Percentiles rank a stretch among this genome's conserved stretches.
phyloP scores from a whole-genome alignment of 2,888 invertebrate species.

The Parthenolecanium corni region DNA sequence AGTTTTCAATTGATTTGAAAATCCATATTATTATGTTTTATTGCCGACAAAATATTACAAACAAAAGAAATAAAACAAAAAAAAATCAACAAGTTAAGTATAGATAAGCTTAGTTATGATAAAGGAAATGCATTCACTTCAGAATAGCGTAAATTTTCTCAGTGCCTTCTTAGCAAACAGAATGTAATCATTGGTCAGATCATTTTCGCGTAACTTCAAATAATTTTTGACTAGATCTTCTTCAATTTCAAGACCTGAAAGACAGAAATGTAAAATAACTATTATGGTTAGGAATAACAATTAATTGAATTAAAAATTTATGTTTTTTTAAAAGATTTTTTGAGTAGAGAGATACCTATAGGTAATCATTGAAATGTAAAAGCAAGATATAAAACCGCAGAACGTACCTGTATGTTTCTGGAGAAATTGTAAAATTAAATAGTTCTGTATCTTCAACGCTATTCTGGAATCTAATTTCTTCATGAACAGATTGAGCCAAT shows the following conservation, averaged over 20 bases:
- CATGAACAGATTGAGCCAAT: slow-evolving; percentile 44
- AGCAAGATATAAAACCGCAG: too few species aligned
- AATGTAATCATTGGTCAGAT: slow-evolving; percentile 12
- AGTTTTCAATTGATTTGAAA: too few species aligned
- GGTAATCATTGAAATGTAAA: too few species aligned
- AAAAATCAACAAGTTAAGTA: too few species aligned
- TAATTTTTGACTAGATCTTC: slow-evolving; percentile 10
- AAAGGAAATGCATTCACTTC: background rate
- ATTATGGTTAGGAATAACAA: background rate
- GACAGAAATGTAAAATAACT: background rate
- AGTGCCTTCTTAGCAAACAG: background rate
- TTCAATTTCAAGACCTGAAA: slow-evolving; percentile 11
- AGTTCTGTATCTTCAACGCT: slow-evolving; percentile 41
- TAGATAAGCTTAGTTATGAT: too few species aligned
- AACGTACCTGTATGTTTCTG: slow-evolving; percentile 37
- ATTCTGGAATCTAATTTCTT: slow-evolving; percentile 40
- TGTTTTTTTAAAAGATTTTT: too few species aligned
- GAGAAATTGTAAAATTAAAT: slow-evolving; percentile 40
- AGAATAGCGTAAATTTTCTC: background rate
- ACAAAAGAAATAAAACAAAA: too few species aligned
- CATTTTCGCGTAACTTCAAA: background rate
- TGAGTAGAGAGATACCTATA: too few species aligned
- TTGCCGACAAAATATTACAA: too few species aligned
- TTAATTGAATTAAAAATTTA: too few species aligned
- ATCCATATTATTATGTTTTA: too few species aligned